Evolutionary conservation across 2,113 vertebrate species (phyloP).

Genomic region (Maccullochella peelii): DNA sequence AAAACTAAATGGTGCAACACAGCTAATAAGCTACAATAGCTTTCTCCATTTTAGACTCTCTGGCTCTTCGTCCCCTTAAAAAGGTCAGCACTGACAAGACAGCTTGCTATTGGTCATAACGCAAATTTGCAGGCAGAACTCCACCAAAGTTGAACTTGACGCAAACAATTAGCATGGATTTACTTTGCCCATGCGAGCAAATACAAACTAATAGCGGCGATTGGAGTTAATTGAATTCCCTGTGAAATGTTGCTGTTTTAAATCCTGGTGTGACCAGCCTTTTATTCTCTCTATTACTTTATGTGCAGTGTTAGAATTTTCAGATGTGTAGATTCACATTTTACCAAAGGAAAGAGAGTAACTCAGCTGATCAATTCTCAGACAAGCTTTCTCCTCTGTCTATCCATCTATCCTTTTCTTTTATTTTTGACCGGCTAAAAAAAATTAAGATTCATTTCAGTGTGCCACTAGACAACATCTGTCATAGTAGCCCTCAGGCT

Average conservation of each 20-base stretch:
- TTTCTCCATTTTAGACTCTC: no score
- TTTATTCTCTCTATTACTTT: not conserved
- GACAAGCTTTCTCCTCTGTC: slow-evolving; percentile 11
- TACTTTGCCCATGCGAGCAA: not conserved
- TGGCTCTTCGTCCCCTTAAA: no score
- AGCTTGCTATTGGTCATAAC: no score
- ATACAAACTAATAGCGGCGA: no score
- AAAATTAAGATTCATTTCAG: slow-evolving; percentile 23
- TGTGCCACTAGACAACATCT: slow-evolving; percentile 69
- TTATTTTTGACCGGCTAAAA: slow-evolving; percentile 6
- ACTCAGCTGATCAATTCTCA: slow-evolving; percentile 8
- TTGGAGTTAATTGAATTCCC: no score
- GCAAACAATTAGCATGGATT: no score
- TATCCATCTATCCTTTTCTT: not conserved
- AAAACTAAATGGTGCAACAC: no score
- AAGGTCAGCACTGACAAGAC: no score
- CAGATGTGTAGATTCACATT: not conserved
- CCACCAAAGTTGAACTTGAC: not conserved
- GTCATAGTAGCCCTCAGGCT: slow-evolving; percentile 71
- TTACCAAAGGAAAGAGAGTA: not conserved
- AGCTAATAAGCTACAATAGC: no score
- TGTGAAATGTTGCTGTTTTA: not conserved
- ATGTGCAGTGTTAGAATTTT: not conserved
- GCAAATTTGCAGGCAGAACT: no score
- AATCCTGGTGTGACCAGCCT: not conserved